phyloP scores from a whole-genome alignment of 1,140 invertebrate genomes.

The Drosophila sp. region DNA sequence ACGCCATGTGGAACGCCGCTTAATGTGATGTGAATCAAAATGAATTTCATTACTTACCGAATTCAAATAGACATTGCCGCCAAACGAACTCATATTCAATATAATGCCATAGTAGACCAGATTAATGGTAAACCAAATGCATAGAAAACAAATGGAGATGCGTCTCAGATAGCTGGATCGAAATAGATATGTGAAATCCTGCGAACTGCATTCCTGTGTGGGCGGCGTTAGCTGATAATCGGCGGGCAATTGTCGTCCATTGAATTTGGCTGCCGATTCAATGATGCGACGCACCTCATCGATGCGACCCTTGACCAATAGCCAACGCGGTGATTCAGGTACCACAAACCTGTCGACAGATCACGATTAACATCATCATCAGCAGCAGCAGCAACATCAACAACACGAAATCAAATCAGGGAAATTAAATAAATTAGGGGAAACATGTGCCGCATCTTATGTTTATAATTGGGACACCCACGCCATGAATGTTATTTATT shows the following conservation, averaged over 20 bases:
- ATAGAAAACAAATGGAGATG: conserved; percentile 87
- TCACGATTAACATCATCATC: neutral
- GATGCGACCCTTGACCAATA: conserved; percentile 89
- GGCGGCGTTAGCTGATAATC: conserved; percentile 86
- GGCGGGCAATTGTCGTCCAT: conserved; percentile 85
- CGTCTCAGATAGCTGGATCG: conserved; percentile 86
- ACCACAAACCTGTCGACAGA: conserved; percentile 86
- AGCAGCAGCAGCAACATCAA: neutral
- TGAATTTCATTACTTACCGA: conserved; percentile 84
- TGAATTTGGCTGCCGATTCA: conserved; percentile 87
- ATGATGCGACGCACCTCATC: conserved; percentile 88
- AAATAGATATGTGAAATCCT: conserved; percentile 86
- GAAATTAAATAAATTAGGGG: conserved; percentile 25
- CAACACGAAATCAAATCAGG: conserved; percentile 1
- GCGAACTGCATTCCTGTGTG: conserved; percentile 83
- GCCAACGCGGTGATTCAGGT: conserved; percentile 93
- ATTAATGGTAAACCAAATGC: conserved; percentile 89
- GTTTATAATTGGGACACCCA: conserved; percentile 61
- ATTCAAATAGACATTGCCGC: conserved; percentile 88
- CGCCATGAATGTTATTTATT: conserved; percentile 52
- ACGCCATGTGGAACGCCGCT: conserved; percentile 32
- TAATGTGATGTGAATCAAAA: neutral
- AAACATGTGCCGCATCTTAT: conserved; percentile 42
- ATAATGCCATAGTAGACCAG: conserved; percentile 89
- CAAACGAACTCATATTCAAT: conserved; percentile 88